A percentile compares a stretch with the other conserved stretches of the same genome.
phyloP scores from a whole-genome alignment of 2,888 invertebrate genomes.

The Meghimatium bilineatum region DNA sequence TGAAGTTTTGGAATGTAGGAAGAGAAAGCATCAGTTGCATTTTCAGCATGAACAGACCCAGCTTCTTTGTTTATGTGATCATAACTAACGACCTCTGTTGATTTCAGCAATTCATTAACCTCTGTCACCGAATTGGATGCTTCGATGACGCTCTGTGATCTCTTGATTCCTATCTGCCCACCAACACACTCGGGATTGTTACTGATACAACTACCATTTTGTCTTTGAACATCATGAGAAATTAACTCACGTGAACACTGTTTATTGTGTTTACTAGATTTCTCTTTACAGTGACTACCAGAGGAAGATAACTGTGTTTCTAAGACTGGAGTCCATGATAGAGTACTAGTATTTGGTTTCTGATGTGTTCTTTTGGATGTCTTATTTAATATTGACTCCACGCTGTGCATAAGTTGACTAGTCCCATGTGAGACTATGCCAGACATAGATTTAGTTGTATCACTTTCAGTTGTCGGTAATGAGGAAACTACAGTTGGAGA shows the following conservation, averaged over 20 bases:
- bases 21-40: constrained; percentile 4
- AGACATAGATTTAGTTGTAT: background rate
- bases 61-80: background rate
- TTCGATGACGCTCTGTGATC: constrained; percentile 37
- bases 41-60: background rate
- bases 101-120: background rate
- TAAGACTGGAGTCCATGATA: background rate
- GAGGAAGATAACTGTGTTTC: background rate
- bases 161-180: background rate
- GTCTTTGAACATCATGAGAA: background rate
- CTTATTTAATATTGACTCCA: constrained; percentile 38
- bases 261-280: background rate
- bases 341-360: background rate
- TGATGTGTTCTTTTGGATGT: constrained; percentile 1
- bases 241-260: background rate
- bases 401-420: constrained; percentile 38
- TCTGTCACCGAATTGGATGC: background rate
- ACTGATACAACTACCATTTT: background rate
- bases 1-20: constrained; percentile 46
- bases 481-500: background rate
- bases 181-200: background rate
- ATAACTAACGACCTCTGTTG: background rate
- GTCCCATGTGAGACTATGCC: background rate
- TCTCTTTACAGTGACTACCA: background rate
- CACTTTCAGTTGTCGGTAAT: background rate